Percentiles rank a stretch among this genome's conserved stretches.
These are phyloP conservation scores for Orthonychiurus folsomi DNA, from an alignment of 2,888 invertebrate genomes.

Conservation along the genomic window DNA sequence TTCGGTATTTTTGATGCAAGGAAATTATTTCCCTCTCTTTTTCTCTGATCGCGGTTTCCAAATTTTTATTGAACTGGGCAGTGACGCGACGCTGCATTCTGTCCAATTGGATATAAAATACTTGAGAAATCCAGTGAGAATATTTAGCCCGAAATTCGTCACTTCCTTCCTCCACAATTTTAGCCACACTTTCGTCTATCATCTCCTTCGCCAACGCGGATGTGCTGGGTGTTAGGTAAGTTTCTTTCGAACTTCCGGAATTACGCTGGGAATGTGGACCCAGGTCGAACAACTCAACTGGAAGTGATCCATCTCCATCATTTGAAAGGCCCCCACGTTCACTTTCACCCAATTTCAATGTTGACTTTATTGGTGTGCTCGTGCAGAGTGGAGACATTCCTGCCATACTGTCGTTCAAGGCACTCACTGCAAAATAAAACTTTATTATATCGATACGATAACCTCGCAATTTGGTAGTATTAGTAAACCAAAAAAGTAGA, in stretches of 20 bases:
- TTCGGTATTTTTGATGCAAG: neutral
- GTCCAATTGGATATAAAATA: constrained; percentile 20
- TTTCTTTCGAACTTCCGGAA: neutral
- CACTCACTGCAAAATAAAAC: neutral
- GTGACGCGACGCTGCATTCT: constrained; percentile 17
- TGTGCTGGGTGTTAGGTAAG: no score
- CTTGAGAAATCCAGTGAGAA: constrained; percentile 18
- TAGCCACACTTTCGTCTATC: constrained; percentile 12
- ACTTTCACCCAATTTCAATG: no score
- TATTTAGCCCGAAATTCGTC: constrained; percentile 21
- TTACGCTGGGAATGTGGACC: neutral
- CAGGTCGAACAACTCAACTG: neutral
- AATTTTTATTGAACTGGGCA: constrained; percentile 8
- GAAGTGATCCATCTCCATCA: constrained; percentile 3
- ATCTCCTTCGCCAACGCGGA: no score
- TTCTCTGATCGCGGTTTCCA: constrained; percentile 2
- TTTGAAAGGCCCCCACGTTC: no score
- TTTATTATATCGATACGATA: no score
- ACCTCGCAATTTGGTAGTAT: no score
- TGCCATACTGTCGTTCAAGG: neutral
- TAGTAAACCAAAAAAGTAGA: no score
- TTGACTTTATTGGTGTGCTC: constrained; percentile 4
- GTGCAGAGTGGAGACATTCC: neutral
- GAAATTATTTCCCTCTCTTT: constrained; percentile 11
- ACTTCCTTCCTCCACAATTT: constrained; percentile 17